Base-by-base conservation (phyloP, 2,888 invertebrate genomes). In the Heliconius aoede region DNA sequence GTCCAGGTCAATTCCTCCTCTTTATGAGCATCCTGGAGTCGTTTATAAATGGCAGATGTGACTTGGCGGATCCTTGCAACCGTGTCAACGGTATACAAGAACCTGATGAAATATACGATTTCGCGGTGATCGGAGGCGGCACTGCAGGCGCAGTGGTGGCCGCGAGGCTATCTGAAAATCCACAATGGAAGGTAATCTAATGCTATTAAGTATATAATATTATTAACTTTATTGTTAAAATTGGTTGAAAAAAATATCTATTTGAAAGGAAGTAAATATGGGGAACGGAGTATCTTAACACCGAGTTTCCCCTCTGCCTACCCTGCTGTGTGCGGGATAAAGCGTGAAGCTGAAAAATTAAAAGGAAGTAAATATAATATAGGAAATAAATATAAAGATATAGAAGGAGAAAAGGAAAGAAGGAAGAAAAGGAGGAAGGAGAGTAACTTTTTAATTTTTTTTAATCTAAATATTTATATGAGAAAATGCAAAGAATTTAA, bases 1-100 rank as follows among this genome's bases (percentile, higher is more conserved):
- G 96, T 82, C 95, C 95, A 3, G 94, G 95, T n/a, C 93, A 95
- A 81, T 95, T 95, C 82, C 83, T 96, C 21, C 85, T 95, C 8
- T 96, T 96, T 90, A 96, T 96, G 96, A 94, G 94, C 21, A 88
- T 96, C 1, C 84, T 96, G 85, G 96, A 96, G 81, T 90, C 95
- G 0, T 96, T 96, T 85, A 88, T 96, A 76, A 94, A 95, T 79
- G 95, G 95, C 0, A 91, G 95, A 72, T 96, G 96, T 72, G 94
- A 94, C 81, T 86, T 96, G 60, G 93, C 95, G 0, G 96, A 96
- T 81, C 95, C 95, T 0, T 96, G 96, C 86, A 92, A 95, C 77
- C 91, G 96, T 67, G 93, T 96, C 8, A 85, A 77, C 18, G 95
- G 95, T 11, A 86, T 83, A 72, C 86, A 89, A 2, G 85, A 85